Evolutionary conservation across 1,140 invertebrate species (phyloP), one percentile per base, ranked within the genome.

Genomic region (Augochlora pura): DNA sequence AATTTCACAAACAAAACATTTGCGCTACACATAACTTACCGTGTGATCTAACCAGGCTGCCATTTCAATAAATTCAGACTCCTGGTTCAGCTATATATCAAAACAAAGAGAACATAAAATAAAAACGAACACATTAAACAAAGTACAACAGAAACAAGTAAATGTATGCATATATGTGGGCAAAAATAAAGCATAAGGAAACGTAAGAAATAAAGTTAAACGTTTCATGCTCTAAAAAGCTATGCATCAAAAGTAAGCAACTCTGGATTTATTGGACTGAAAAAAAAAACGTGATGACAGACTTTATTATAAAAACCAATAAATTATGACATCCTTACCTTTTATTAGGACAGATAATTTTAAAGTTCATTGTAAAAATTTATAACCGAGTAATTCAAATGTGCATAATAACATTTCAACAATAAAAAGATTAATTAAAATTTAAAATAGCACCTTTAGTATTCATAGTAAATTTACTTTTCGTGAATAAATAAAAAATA

Each of bases 31-130:
- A 67, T 46, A 12, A 94, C 94, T 94, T 93, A 95, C 94, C 90
- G 94, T 94, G 85, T 93, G 95, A 88, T 95, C 95, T 88, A 98
- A 94, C 97, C 97, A 99, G 88, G 97, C 96, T 87, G 97, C 97
- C 95, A 98, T 98, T 94, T 98, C 97, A 94, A 97, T 97, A 94
- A 98, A 97, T 93, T 98, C 97, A 91, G 95, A 96, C 89, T 97
- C 96, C 85, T 95, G 95, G 94, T 94, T 96, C 95, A 95, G 93
- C 88, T 92, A 86, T 92, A 82, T 86, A 77, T 90, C 84, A 59
- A 88, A 87, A 86, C 77, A 87, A 78, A 46, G 38, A 18, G 49
- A 64, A 63, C 42, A 54, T 4, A 57, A 78, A 78, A 78, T 64
- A 71, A 88, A 87, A 89, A 91, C 77, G 85, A 90, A 88, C 84